Evolutionary conservation across 1,140 invertebrate genomes (phyloP).

Genomic region (Hermatobates lingyangjiaoensis): DNA sequence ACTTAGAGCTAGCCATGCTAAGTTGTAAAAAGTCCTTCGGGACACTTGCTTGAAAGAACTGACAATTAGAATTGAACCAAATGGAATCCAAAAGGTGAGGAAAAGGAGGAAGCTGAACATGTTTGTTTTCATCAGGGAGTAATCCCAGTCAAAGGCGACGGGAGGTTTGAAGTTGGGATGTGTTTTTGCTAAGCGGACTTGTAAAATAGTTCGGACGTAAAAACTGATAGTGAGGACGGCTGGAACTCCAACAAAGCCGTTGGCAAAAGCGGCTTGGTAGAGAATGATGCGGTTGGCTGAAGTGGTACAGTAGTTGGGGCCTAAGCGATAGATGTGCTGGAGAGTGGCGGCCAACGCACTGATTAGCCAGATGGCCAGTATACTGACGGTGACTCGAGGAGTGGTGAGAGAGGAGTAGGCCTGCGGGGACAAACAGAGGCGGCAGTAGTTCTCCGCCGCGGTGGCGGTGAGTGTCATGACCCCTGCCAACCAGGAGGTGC

Average conservation of each 20-base stretch:
- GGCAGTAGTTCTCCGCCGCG: constrained; percentile 39
- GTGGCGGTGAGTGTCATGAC: constrained; percentile 41
- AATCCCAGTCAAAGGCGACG: constrained; percentile 39
- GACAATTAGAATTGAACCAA: constrained; percentile 32
- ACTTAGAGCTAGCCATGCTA: constrained; percentile 44
- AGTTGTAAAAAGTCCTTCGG: constrained; percentile 35
- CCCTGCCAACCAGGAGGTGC: constrained; percentile 42
- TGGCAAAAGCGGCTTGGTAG: constrained; percentile 31
- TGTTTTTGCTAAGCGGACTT: constrained; percentile 24
- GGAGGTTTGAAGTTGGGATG: constrained; percentile 39
- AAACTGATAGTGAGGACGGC: constrained; percentile 24
- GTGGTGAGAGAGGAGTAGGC: constrained; percentile 31
- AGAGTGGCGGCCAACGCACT: constrained; percentile 27
- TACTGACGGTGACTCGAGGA: constrained; percentile 29
- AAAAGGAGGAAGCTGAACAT: constrained; percentile 41
- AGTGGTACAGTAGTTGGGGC: constrained; percentile 42
- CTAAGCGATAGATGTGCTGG: constrained; percentile 29
- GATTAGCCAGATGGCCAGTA: constrained; percentile 31
- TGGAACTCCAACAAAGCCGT: constrained; percentile 30
- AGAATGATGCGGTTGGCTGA: constrained; percentile 24
- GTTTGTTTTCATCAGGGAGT: constrained; percentile 39
- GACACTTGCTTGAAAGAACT: constrained; percentile 27
- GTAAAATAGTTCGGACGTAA: constrained; percentile 15
- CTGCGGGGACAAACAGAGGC: constrained; percentile 32
- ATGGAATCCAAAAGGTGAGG: constrained; percentile 46